phyloP scores from a whole-genome alignment of 2,888 invertebrate species.

The Drosophila niveifrons region DNA sequence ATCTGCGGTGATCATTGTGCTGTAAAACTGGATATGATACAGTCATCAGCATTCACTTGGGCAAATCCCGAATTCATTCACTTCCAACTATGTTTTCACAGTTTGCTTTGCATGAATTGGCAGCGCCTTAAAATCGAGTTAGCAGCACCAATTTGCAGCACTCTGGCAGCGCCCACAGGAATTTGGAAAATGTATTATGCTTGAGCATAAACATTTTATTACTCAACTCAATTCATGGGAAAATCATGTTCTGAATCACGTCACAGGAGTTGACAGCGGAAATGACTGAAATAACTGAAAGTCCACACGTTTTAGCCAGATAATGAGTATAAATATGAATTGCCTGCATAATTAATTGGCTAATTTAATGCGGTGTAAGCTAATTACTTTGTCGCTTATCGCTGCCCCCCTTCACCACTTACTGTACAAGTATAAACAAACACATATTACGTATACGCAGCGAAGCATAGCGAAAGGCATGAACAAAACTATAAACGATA shows the following conservation, averaged over 20 bases:
- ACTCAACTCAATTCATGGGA: slow-evolving; percentile 28
- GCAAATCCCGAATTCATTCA: slow-evolving; percentile 17
- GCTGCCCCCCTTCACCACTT: neutral
- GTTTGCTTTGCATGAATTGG: neutral
- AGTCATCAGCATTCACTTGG: slow-evolving; percentile 15
- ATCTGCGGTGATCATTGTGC: slow-evolving; percentile 14
- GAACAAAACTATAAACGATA: slow-evolving; percentile 16
- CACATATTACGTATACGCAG: slow-evolving; percentile 57
- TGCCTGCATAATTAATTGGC: slow-evolving; percentile 30
- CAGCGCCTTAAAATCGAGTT: neutral
- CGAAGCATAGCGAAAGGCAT: slow-evolving; percentile 49
- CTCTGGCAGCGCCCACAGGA: neutral
- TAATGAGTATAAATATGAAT: slow-evolving; percentile 16
- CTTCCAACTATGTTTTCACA: slow-evolving; percentile 2
- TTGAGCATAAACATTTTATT: neutral
- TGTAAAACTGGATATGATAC: slow-evolving; percentile 5
- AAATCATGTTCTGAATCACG: slow-evolving; percentile 46
- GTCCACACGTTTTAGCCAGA: neutral
- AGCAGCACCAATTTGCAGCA: neutral
- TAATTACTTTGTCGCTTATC: slow-evolving; percentile 57
- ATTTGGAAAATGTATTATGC: neutral
- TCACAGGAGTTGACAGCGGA: slow-evolving; percentile 9
- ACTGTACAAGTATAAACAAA: neutral
- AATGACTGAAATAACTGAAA: slow-evolving; percentile 5
- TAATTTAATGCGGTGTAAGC: slow-evolving; percentile 38